phyloP scores from a whole-genome alignment of 92 coral and sea anemone species.

The Anthopleura xanthogrammica region DNA sequence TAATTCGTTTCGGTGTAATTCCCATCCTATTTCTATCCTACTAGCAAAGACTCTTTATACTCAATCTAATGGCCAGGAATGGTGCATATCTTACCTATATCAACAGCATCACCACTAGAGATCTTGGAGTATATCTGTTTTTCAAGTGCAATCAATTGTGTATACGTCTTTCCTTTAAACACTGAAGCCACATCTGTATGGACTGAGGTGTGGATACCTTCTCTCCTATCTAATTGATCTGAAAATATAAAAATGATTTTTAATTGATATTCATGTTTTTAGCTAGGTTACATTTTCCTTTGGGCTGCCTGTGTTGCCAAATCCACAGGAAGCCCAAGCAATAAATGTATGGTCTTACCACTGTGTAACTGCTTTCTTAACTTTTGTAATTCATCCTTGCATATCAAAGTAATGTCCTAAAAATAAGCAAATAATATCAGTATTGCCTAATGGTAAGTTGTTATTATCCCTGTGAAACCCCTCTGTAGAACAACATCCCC shows the following conservation, averaged over 20 bases:
- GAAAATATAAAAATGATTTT: not conserved
- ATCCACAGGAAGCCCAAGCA: no score
- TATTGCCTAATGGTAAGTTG: no score
- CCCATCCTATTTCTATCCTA: no score
- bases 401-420: constrained; percentile 81
- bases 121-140: constrained; percentile 89
- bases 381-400: constrained; percentile 80
- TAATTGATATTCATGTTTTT: no score
- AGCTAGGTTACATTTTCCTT: no score
- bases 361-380: constrained; percentile 65
- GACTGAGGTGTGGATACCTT: constrained; percentile 85
- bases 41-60: no score
- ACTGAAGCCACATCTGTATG: constrained; percentile 81
- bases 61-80: not conserved
- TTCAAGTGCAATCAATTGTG: constrained; percentile 80
- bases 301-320: no score
- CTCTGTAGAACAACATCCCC: no score
- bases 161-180: constrained; percentile 81
- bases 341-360: constrained; percentile 23
- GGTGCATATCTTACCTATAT: constrained; percentile 64
- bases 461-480: no score
- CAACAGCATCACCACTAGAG: constrained; percentile 94
- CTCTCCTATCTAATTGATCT: constrained; percentile 78
- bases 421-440: not conserved
- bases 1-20: no score